phyloP scores from a whole-genome alignment of 1,140 invertebrate species.

The Probaryconus sp. region DNA sequence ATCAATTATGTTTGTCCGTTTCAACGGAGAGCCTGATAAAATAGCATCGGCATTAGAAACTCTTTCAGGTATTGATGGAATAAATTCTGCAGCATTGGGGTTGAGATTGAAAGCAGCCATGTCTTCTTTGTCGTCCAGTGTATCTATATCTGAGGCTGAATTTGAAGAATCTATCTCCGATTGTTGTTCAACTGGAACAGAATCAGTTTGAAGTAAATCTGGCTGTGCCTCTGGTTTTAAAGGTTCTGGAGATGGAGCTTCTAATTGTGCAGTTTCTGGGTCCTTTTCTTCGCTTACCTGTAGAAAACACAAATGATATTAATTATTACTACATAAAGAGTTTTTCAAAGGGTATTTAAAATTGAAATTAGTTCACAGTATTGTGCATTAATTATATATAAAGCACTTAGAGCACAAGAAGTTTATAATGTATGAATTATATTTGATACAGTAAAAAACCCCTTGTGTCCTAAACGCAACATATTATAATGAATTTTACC shows the following conservation, averaged over 20 bases:
- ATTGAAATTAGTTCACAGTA: no score
- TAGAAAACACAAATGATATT: not conserved
- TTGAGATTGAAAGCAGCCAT: constrained; percentile 86
- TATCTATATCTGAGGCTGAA: no score
- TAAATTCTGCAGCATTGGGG: constrained; percentile 85
- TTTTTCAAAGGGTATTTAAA: no score
- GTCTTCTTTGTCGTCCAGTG: constrained; percentile 73
- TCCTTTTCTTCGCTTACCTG: constrained; percentile 23
- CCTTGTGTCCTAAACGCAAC: no score
- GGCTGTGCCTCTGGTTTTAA: not conserved
- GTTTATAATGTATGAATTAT: no score
- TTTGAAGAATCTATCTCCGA: no score
- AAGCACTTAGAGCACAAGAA: no score
- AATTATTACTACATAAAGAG: no score
- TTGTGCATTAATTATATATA: no score
- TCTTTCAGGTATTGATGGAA: constrained; percentile 74
- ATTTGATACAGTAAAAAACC: no score
- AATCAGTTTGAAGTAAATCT: not conserved
- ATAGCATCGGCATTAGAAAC: constrained; percentile 77
- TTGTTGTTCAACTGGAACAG: no score
- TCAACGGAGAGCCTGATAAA: constrained; percentile 82
- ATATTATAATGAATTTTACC: no score
- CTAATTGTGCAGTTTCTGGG: not conserved
- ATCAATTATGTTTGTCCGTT: constrained; percentile 78
- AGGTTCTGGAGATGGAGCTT: not conserved